Percentiles rank a stretch among this genome's conserved stretches.
Evolutionary conservation across 2,797 vertebrate species (phyloP).

Genomic region (Hybognathus amarus): DNA sequence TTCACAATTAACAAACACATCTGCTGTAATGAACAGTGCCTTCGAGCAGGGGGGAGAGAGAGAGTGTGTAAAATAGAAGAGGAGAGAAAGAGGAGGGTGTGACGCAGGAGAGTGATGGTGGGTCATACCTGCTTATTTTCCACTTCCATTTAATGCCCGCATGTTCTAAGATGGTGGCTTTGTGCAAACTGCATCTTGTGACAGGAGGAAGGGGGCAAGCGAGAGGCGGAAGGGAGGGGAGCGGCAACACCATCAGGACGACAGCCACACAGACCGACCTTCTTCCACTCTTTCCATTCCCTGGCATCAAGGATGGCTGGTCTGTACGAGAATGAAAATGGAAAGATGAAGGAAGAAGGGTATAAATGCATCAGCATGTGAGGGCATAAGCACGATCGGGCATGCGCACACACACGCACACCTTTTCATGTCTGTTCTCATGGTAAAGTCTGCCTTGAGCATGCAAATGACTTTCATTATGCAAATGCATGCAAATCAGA

Average conservation of each 20-base stretch:
- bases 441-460: slow-evolving; percentile 94
- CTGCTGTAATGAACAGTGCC: slow-evolving; percentile 72
- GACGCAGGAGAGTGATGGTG: slow-evolving; percentile 57
- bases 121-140: slow-evolving; percentile 76
- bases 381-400: slow-evolving; percentile 49
- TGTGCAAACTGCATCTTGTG: slow-evolving; percentile 74
- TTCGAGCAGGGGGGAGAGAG: slow-evolving; percentile 23
- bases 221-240: slow-evolving; percentile 69
- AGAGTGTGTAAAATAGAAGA: slow-evolving; percentile 39
- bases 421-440: slow-evolving; percentile 92
- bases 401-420: slow-evolving; percentile 66
- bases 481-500: slow-evolving; percentile 99
- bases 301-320: slow-evolving; percentile 66
- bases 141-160: slow-evolving; percentile 83
- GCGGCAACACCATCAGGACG: slow-evolving; percentile 73
- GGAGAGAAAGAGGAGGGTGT: slow-evolving; percentile 36
- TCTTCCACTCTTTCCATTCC: slow-evolving; percentile 69
- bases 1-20: slow-evolving; percentile 78
- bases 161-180: slow-evolving; percentile 84
- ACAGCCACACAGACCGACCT: slow-evolving; percentile 73
- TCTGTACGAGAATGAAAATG: slow-evolving; percentile 65
- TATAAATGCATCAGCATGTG: slow-evolving; percentile 62
- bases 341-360: slow-evolving; percentile 61
- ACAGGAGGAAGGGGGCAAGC: slow-evolving; percentile 77
- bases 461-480: slow-evolving; percentile 99